phyloP scores from a whole-genome alignment of 2,113 vertebrate species.

The Synodontis membranacea region DNA sequence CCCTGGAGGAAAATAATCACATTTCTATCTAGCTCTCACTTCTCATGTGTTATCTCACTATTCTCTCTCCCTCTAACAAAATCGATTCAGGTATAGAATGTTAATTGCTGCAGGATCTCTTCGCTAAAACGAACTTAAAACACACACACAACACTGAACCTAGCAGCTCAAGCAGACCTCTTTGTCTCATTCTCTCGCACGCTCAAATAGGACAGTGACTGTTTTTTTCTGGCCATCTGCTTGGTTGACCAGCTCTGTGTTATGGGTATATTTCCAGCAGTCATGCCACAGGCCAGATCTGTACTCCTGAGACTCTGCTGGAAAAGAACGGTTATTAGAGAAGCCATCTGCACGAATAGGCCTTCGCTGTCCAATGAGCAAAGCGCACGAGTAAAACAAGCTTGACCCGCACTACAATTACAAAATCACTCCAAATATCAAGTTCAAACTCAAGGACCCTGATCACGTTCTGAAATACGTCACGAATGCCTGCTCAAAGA shows the following conservation, averaged over 20 bases:
- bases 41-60: constrained; percentile 28
- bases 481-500: not conserved
- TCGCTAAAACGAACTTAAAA: not conserved
- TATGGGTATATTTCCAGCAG: constrained; percentile 57
- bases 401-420: constrained; percentile 21
- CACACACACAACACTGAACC: constrained; percentile 8
- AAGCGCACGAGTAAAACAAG: constrained; percentile 13
- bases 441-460: not conserved
- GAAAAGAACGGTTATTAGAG: constrained; percentile 60
- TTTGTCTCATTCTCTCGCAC: not conserved
- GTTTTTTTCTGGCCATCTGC: constrained; percentile 63
- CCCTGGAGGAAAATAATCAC: constrained; percentile 49
- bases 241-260: constrained; percentile 47
- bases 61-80: not conserved
- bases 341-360: constrained; percentile 61
- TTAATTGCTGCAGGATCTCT: constrained; percentile 16
- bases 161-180: constrained; percentile 1
- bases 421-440: constrained; percentile 31
- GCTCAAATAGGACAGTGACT: constrained; percentile 17
- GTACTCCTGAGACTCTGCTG: constrained; percentile 39
- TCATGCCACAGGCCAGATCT: constrained; percentile 40
- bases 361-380: constrained; percentile 47
- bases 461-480: not conserved
- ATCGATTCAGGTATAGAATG: constrained; percentile 5
- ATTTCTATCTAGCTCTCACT: constrained; percentile 51